Evolutionary conservation across 2,797 vertebrate species (phyloP), one percentile per base, ranked within the genome.

Genomic region (Octomys mimax): DNA sequence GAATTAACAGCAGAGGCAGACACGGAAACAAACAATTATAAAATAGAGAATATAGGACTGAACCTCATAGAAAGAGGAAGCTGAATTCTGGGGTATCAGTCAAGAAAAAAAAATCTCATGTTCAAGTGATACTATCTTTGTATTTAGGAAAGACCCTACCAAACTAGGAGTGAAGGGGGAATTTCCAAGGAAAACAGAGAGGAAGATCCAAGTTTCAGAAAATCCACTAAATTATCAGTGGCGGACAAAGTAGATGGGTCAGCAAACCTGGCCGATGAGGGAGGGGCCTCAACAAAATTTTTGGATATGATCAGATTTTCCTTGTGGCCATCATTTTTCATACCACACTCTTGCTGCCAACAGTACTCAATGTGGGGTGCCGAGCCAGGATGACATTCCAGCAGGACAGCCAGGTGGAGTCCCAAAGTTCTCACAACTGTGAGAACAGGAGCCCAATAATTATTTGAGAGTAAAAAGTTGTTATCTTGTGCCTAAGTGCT

Each of bases 341-440:
- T 24, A 10, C 16, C n/a, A 18, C 13, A 64, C 31, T 0, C 57
- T 81, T 57, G 54, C 33, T 57, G 21, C 19, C 19, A 36, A n/a
- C 36, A 16, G 1, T 64, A 16, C n/a, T 88, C 68, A 14, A 64
- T 0, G 12, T 64, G 39, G n/a, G 24, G 4, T 39, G 28, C 18
- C 16, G 22, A 31, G 31, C 5, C 57, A n/a, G 66, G 1, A n/a
- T 46, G n/a, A 64, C 21, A 7, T 13, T 64, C n/a, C 61, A n/a
- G 9, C 54, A 59, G 33, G 19, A 26, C 21, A 28, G 0, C 7
- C 21, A 24, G 6, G 18, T 31, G 39, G 26, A 12, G 49, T 3
- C 36, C 22, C 0, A 0, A 11, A 6, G 0, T 49, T 14, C 62
- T 59, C 33, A 3, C 54, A 62, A 54, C 33, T 19, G 22, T 42